These are phyloP conservation scores for Caradrina clavipalpis DNA, from an alignment of 2,888 invertebrate genomes.

Conservation along the genomic window DNA sequence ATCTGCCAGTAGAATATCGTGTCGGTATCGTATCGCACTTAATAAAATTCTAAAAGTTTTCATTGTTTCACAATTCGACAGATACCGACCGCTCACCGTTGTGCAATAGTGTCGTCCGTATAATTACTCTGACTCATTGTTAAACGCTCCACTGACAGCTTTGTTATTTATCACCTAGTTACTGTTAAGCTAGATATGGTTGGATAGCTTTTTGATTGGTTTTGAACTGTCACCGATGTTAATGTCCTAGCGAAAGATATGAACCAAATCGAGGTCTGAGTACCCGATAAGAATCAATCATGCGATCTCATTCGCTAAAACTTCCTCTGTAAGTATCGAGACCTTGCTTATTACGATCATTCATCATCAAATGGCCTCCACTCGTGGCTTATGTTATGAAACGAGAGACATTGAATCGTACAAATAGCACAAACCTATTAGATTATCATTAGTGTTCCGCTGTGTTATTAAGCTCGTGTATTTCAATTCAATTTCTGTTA, in stretches of 20 bases:
- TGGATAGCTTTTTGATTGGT: conserved; percentile 58
- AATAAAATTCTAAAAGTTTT: conserved; percentile 41
- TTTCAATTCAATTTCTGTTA: conserved; percentile 61
- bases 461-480: conserved; percentile 56
- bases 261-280: conserved; percentile 48
- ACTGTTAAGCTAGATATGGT: conserved; percentile 62
- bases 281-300: conserved; percentile 21
- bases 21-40: conserved; percentile 38
- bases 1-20: neutral
- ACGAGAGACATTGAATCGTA: conserved; percentile 48
- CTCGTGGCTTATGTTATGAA: conserved; percentile 49
- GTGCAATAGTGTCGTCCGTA: conserved; percentile 76
- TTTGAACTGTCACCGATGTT: conserved; percentile 51
- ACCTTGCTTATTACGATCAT: conserved; percentile 28
- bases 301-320: conserved; percentile 24
- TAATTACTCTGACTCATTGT: conserved; percentile 80
- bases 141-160: conserved; percentile 66
- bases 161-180: conserved; percentile 68
- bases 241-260: conserved; percentile 49
- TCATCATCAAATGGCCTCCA: conserved; percentile 35
- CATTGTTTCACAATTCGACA: conserved; percentile 69
- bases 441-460: conserved; percentile 60
- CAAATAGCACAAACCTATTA: conserved; percentile 63
- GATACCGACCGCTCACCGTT: conserved; percentile 70
- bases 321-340: conserved; percentile 2